Evolutionary conservation across 1,140 invertebrate genomes (phyloP).

Genomic region (Sinella curviseta): DNA sequence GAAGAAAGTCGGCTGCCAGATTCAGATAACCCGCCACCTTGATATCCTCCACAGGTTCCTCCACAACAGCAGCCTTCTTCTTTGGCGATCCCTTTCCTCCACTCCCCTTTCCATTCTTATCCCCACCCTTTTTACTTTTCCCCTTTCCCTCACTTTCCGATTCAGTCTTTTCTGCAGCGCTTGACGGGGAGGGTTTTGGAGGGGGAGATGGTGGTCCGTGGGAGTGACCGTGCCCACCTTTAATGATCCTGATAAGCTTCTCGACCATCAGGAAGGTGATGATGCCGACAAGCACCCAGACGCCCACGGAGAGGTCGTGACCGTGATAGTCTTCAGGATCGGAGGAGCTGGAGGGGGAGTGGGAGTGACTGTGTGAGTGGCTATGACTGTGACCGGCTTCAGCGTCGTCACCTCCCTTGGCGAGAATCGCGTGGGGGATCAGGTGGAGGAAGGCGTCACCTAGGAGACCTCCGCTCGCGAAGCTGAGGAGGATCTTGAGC

Average conservation of each 20-base stretch:
- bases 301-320: slow-evolving; percentile 81
- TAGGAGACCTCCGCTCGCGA: slow-evolving; percentile 90
- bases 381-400: slow-evolving; percentile 60
- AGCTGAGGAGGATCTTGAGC: slow-evolving; percentile 85
- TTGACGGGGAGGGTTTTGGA: slow-evolving; percentile 53
- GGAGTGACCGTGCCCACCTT: slow-evolving; percentile 72
- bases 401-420: slow-evolving; percentile 54
- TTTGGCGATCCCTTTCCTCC: slow-evolving; percentile 16
- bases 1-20: slow-evolving; percentile 89
- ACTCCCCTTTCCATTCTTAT: not conserved
- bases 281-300: slow-evolving; percentile 88
- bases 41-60: slow-evolving; percentile 61
- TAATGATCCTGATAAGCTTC: slow-evolving; percentile 86
- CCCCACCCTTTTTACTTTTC: slow-evolving; percentile 50
- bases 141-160: slow-evolving; percentile 52
- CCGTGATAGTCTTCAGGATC: slow-evolving; percentile 60
- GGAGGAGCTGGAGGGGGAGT: not conserved
- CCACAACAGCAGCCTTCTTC: slow-evolving; percentile 3
- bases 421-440: slow-evolving; percentile 87
- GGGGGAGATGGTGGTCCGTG: slow-evolving; percentile 58
- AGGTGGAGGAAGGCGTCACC: slow-evolving; percentile 96
- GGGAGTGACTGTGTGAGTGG: slow-evolving; percentile 59
- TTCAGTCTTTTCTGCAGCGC: slow-evolving; percentile 53
- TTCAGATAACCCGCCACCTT: slow-evolving; percentile 93
- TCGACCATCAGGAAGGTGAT: slow-evolving; percentile 88